Conservation (phyloP, 1,140 invertebrate genomes). For the Pararge aegeria region DNA sequence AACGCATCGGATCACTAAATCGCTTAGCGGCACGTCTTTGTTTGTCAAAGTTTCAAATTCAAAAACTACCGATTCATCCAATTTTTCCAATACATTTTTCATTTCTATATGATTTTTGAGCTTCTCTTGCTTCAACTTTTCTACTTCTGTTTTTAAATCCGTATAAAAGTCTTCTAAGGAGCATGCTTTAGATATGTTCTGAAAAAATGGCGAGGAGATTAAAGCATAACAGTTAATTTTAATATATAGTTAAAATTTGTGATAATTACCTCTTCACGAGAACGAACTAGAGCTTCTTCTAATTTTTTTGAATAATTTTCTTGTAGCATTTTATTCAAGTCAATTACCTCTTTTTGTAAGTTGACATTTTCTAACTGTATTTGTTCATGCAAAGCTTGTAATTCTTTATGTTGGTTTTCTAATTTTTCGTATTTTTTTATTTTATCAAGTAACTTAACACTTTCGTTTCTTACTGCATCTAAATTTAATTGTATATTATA, state of each 20-base stretch:
- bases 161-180: conserved; percentile 24
- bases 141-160: conserved; percentile 51
- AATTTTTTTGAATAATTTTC: conserved; percentile 55
- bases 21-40: too few relatives aligned
- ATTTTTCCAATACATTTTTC: conserved; percentile 47
- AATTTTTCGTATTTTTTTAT: conserved; percentile 43
- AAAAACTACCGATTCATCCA: conserved; percentile 54
- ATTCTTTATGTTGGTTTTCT: conserved; percentile 39
- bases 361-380: conserved; percentile 47
- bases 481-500: conserved; percentile 33
- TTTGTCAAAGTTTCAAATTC: neutral
- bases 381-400: conserved; percentile 36
- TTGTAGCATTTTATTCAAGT: conserved; percentile 40
- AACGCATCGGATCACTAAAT: too few relatives aligned
- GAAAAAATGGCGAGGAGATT: conserved; percentile 16
- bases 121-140: conserved; percentile 56
- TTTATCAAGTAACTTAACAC: conserved; percentile 38
- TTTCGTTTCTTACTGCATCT: conserved; percentile 43
- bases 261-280: conserved; percentile 44
- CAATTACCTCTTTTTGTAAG: conserved; percentile 37
- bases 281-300: conserved; percentile 46
- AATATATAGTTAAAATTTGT: neutral
- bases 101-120: conserved; percentile 42
- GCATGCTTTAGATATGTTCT: conserved; percentile 33
- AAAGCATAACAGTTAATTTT: too few relatives aligned